A percentile compares a stretch with the other conserved stretches of the same genome.
Evolutionary conservation across 2,888 invertebrate species (phyloP).

Genomic region (Sipha maydis): DNA sequence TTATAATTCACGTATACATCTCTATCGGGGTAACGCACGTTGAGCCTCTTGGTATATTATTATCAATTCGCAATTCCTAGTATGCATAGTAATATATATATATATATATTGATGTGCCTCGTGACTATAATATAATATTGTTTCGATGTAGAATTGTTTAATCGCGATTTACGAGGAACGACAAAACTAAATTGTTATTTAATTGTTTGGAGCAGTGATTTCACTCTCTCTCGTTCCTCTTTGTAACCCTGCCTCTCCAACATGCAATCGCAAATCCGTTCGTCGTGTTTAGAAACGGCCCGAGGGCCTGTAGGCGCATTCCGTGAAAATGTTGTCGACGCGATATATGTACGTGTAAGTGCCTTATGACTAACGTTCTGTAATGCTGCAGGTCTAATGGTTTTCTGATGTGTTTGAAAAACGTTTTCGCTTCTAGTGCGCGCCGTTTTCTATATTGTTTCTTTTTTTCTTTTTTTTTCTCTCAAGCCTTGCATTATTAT

Average conservation of each 20-base stretch:
- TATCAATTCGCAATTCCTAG: too few relatives aligned
- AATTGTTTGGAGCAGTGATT: not conserved
- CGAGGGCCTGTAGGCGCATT: too few relatives aligned
- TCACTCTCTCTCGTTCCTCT: not conserved
- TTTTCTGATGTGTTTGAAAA: slow-evolving; percentile 51
- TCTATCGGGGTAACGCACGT: too few relatives aligned
- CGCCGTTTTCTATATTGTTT: not conserved
- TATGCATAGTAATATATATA: too few relatives aligned
- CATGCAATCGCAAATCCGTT: not conserved
- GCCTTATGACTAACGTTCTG: not conserved
- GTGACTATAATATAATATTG: too few relatives aligned
- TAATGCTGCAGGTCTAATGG: slow-evolving; percentile 43
- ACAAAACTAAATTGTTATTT: slow-evolving; percentile 17
- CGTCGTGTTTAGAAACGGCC: not conserved
- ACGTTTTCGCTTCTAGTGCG: not conserved
- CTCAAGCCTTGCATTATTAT: not conserved
- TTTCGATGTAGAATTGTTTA: not conserved
- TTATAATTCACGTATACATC: too few relatives aligned
- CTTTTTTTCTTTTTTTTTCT: not conserved
- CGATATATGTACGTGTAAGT: slow-evolving; percentile 2
- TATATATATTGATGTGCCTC: too few relatives aligned
- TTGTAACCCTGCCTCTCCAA: not conserved
- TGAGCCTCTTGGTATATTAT: too few relatives aligned
- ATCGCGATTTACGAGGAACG: not conserved
- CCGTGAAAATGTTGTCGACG: not conserved